These are phyloP conservation scores for Scelioninae gen. 1 DNA, from an alignment of 2,888 invertebrate genomes.

Conservation along the genomic window DNA sequence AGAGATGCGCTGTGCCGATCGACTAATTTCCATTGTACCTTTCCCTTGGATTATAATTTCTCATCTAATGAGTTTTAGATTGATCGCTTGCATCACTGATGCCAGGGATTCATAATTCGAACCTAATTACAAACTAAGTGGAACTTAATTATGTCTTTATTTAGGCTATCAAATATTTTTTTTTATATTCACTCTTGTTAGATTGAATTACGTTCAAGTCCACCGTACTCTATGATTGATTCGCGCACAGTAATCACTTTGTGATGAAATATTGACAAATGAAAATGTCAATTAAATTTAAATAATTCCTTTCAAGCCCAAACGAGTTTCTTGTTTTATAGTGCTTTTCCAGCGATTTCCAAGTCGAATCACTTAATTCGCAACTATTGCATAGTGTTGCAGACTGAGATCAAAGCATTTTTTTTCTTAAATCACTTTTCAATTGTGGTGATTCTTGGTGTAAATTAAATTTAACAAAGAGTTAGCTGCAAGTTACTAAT, in stretches of 20 bases:
- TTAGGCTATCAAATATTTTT: slow-evolving; percentile 36
- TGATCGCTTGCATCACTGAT: slow-evolving; percentile 4
- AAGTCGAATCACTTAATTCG: not conserved
- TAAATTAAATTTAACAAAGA: no score
- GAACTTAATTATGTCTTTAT: slow-evolving; percentile 54
- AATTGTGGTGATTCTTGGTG: no score
- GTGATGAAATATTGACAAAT: slow-evolving; percentile 41
- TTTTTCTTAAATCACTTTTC: no score
- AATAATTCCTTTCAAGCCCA: slow-evolving; percentile 24
- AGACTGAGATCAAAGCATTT: no score
- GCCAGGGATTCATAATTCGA: not conserved
- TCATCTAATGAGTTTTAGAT: slow-evolving; percentile 20
- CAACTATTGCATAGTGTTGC: no score
- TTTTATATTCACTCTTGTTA: slow-evolving; percentile 16
- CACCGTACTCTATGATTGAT: slow-evolving; percentile 21
- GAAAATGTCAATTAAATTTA: slow-evolving; percentile 47
- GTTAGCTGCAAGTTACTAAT: no score
- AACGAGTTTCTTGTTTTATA: slow-evolving; percentile 29
- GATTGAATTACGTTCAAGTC: not conserved
- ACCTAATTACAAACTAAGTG: slow-evolving; percentile 27
- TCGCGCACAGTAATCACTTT: slow-evolving; percentile 6
- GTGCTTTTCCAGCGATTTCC: not conserved
- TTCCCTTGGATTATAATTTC: slow-evolving; percentile 1
- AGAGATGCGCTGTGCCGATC: not conserved
- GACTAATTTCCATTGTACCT: not conserved